Evolutionary conservation across 1,140 invertebrate genomes (phyloP).

Genomic region (Drosophila lacteicornis): DNA sequence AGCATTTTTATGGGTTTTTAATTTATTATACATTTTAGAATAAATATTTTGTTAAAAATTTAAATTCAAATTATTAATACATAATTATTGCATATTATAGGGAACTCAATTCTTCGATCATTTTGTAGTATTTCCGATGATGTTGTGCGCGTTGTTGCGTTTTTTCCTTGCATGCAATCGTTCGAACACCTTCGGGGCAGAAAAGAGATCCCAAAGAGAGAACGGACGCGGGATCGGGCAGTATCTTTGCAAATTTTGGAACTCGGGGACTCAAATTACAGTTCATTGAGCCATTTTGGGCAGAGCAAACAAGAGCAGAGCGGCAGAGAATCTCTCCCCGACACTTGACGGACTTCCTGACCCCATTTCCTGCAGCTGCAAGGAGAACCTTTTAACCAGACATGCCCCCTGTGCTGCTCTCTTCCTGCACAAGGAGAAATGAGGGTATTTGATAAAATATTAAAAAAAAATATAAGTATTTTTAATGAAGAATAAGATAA

Average conservation of each 20-base stretch:
- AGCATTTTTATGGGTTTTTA: too few species aligned
- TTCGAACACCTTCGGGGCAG: slow-evolving; percentile 64
- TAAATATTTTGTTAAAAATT: too few species aligned
- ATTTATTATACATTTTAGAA: too few species aligned
- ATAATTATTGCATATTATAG: neutral
- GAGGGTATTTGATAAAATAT: too few species aligned
- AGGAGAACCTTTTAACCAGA: slow-evolving; percentile 42
- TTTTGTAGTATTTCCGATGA: neutral
- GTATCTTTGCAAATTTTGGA: slow-evolving; percentile 46
- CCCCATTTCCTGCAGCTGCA: slow-evolving; percentile 57
- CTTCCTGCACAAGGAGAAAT: neutral
- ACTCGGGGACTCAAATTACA: slow-evolving; percentile 74
- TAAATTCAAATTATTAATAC: too few species aligned
- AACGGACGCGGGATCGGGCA: neutral
- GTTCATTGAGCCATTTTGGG: slow-evolving; percentile 81
- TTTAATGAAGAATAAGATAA: neutral
- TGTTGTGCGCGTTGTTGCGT: slow-evolving; percentile 57
- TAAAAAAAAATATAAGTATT: too few species aligned
- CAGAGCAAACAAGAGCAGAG: slow-evolving; percentile 45
- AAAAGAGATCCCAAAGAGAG: slow-evolving; percentile 4
- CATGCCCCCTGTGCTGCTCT: neutral
- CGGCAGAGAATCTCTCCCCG: slow-evolving; percentile 10
- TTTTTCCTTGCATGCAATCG: slow-evolving; percentile 24
- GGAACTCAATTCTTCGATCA: slow-evolving; percentile 7
- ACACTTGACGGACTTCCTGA: slow-evolving; percentile 63